Conservation (phyloP, 2,888 invertebrate species). For the Callyntrura guangdongensis region DNA sequence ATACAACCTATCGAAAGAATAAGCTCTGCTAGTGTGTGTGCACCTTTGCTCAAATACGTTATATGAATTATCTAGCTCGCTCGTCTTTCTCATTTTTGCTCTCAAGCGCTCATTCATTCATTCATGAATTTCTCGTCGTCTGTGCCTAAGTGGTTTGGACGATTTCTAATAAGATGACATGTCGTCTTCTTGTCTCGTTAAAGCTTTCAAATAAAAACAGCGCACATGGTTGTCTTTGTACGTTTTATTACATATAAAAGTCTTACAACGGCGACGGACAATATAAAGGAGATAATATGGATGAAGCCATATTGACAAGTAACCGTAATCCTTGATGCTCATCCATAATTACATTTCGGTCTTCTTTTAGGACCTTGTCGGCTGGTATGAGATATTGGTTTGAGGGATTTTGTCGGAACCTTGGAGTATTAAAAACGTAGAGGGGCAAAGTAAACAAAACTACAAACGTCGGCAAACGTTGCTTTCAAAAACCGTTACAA, state of each 20-base stretch:
- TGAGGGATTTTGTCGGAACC: too few species aligned
- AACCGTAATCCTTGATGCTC: not conserved
- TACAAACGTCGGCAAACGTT: not conserved
- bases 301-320: constrained; percentile 39
- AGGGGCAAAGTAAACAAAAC: not conserved
- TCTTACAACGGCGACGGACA: too few species aligned
- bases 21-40: not conserved
- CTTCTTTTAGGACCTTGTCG: not conserved
- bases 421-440: too few species aligned
- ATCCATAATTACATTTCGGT: constrained; percentile 1
- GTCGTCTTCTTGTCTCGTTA: constrained; percentile 32
- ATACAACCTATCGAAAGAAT: not conserved
- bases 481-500: too few species aligned
- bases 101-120: constrained; percentile 21
- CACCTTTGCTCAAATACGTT: not conserved
- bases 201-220: not conserved
- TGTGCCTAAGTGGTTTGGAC: constrained; percentile 10
- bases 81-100: not conserved
- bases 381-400: not conserved
- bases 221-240: not conserved
- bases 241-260: not conserved
- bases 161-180: constrained; percentile 39
- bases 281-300: not conserved
- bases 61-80: not conserved
- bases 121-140: constrained; percentile 26